Percentiles rank a stretch among this genome's conserved stretches.
phyloP scores from a whole-genome alignment of 1,140 invertebrate genomes.

The Patella vulgata region DNA sequence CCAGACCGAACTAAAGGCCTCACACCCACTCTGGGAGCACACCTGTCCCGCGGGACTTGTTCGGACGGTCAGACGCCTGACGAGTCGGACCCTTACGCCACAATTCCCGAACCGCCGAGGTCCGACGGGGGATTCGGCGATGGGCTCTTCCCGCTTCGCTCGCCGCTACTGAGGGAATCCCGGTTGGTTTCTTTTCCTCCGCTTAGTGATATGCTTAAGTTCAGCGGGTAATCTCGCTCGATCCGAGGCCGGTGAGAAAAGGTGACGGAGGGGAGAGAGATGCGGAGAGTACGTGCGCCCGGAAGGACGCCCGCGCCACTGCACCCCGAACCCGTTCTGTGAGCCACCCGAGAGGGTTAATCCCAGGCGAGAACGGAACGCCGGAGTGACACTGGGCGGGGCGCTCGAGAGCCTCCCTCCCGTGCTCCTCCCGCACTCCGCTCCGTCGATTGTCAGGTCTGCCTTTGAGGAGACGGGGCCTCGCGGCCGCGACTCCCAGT shows the following conservation, averaged over 20 bases:
- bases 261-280: not conserved
- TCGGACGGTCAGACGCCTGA: conserved; percentile 45
- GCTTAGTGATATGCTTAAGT: conserved; percentile 91
- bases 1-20: conserved; percentile 73
- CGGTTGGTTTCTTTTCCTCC: conserved; percentile 92
- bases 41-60: conserved; percentile 75
- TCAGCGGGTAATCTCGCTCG: conserved; percentile 80
- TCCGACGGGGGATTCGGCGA: conserved; percentile 70
- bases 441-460: not conserved
- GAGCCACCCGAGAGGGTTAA: no score
- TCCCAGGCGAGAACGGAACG: no score
- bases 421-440: not conserved
- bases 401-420: not conserved
- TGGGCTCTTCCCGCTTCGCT: conserved; percentile 85
- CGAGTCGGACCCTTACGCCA: conserved; percentile 73
- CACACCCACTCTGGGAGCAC: conserved; percentile 77
- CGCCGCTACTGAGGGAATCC: conserved; percentile 88
- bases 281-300: not conserved
- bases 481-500: not conserved
- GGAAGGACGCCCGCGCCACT: not conserved
- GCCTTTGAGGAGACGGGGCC: conserved; percentile 1
- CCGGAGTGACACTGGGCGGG: not conserved
- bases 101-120: conserved; percentile 72
- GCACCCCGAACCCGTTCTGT: no score
- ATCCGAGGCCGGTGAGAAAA: conserved; percentile 72